Evolutionary conservation across 2,113 vertebrate genomes (phyloP), one percentile per base, ranked within the genome.

Genomic region (Caracal caracal): DNA sequence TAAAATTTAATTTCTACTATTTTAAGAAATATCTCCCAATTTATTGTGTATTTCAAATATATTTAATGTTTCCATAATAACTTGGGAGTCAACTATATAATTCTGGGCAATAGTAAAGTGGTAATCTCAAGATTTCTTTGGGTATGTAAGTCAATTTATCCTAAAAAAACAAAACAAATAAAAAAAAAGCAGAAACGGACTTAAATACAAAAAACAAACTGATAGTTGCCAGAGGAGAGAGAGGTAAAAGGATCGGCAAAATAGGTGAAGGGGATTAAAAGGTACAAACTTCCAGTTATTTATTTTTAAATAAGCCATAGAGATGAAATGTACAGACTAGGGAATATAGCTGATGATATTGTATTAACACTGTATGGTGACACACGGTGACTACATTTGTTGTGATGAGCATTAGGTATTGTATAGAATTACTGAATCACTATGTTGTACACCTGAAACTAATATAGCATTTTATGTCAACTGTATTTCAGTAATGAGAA

Each of bases 1-100:
- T 65, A 95, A 84, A 4, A 89, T 35, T 78, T 70, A 85, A 56
- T 35, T 88, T 79, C 71, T 71, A 96, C 8, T 51, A 79, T 78
- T 88, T 84, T n/a, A 92, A 75, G 24, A 80, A 93, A 43, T 56
- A 61, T 20, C 30, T 93, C 40, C 35, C 28, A 75, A 56, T 53
- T 35, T 68, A 37, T 63, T 88, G 73, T 33, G 63, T 17, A 59
- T 40, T 96, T 94, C 43, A 96, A 94, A 68, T 65, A 76, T 5
- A 71, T n/a, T 86, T 47, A 81, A 47, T 10, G 95, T 81, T 93
- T 88, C 15, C 37, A 70, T 63, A 80, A 66, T 71, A 61, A 75
- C 6, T 26, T 80, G n/a, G n/a, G 13, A 6, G 13, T 63, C 33
- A 76, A 59, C 6, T 82, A 81, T 49, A 87, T 28, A 90, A 8